Evolutionary conservation across 2,888 invertebrate species (phyloP), one percentile per base, ranked within the genome.

Genomic region (Ptychoptera albimana): DNA sequence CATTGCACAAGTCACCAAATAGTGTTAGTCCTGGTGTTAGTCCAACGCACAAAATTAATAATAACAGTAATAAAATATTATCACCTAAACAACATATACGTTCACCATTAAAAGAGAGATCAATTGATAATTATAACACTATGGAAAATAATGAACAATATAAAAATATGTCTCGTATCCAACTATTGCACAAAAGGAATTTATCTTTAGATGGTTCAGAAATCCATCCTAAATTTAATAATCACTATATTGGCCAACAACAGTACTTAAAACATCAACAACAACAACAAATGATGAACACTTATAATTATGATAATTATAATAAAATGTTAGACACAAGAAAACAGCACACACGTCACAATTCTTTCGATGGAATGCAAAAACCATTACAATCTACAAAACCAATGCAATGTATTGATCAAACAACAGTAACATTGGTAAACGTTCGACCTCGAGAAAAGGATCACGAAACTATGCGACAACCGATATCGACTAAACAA

Each of bases 261-360:
- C 42, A 36, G 23, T 23, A 23, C n/a, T 15, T 8, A 38, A 12
- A 15, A 31, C 9, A n/a, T 12, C 8, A 41, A 35, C 23, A 34
- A 36, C 6, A 44, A 43, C 8, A 15, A 54, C 51, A 59, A 13
- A 64, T 64, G 63, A 60, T 63, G 37, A 62, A 63, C 54, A 64
- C 64, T 56, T 60, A 60, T 46, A 65, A 64, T 48, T 63, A 44
- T 14, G 50, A 51, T 13, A 42, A 41, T 13, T 34, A 49, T 8
- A 42, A 39, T 34, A 45, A 39, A 37, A 38, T 49, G 14, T 13
- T 47, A 7, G 48, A 47, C 23, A 46, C 38, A 38, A 46, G 44
- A 62, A 52, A 60, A 39, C 42, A 46, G 52, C 59, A 61, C 43
- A 56, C 58, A 15, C 60, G 65, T 48, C 64, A 65, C 50, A 64